A percentile compares a stretch with the other conserved stretches of the same genome.
These are phyloP conservation scores for Falco peregrinus DNA, from an alignment of 2,797 vertebrate species.

Conservation along the genomic window DNA sequence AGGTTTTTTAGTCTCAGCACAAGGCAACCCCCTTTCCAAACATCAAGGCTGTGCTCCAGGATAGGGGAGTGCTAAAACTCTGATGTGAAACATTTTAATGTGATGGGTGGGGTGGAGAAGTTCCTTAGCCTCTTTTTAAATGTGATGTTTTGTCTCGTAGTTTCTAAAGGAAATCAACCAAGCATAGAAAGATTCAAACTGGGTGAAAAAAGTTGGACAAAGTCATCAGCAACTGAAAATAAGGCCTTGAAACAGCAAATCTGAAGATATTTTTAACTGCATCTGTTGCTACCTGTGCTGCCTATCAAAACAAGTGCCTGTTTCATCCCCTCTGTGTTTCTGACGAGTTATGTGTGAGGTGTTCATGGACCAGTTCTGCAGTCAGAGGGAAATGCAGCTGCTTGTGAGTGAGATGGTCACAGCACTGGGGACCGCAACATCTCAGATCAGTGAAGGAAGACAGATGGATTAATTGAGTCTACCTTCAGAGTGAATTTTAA, in stretches of 20 bases:
- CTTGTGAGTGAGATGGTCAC: neutral
- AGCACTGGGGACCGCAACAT: neutral
- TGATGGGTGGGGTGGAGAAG: accelerated
- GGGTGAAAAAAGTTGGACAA: neutral
- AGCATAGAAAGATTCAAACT: neutral
- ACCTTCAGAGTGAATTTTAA: neutral
- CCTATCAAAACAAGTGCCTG: neutral
- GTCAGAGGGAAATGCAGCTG: neutral
- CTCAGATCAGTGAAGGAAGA: neutral
- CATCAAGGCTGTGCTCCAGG: neutral
- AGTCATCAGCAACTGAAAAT: neutral
- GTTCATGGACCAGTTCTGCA: neutral
- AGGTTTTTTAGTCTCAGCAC: neutral
- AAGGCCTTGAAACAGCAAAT: neutral
- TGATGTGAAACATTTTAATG: neutral
- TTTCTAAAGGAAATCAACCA: neutral
- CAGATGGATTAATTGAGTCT: neutral
- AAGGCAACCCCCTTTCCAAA: neutral
- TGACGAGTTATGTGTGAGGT: neutral
- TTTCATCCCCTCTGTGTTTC: neutral
- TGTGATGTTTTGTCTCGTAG: neutral
- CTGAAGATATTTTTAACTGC: neutral
- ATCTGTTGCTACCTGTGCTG: neutral
- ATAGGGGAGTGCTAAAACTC: neutral
- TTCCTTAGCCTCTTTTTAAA: neutral